Conservation (phyloP, 2,113 vertebrate species). For the Myotis brandtii region DNA sequence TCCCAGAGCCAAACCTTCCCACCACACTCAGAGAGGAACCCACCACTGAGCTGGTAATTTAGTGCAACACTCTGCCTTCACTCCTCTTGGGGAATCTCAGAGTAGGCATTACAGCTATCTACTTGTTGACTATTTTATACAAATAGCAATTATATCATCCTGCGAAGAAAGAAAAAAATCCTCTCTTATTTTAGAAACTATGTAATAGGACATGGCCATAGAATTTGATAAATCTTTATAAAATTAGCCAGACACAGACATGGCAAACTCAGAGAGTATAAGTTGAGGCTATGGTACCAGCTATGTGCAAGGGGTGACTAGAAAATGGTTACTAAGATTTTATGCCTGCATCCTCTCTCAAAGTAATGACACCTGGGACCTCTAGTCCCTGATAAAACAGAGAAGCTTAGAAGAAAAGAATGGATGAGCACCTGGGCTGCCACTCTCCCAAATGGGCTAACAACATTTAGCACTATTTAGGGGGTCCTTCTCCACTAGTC, state of each 20-base stretch:
- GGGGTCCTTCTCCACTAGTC: neutral
- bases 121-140: slow-evolving; percentile 53
- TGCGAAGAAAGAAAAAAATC: slow-evolving; percentile 57
- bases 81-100: slow-evolving; percentile 34
- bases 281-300: neutral
- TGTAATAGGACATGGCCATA: neutral
- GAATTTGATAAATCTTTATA: neutral
- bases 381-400: neutral
- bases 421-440: neutral
- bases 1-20: neutral
- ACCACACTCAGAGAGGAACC: neutral
- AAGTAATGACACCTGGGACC: neutral
- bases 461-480: neutral
- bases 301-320: neutral
- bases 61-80: neutral
- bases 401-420: neutral
- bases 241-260: neutral
- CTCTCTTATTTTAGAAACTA: slow-evolving; percentile 67
- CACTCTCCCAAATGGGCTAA: neutral
- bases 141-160: slow-evolving; percentile 62
- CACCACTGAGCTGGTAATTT: neutral
- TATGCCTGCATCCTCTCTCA: neutral
- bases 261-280: neutral
- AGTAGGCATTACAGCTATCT: slow-evolving; percentile 44
- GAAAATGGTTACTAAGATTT: neutral